Conservation (phyloP, 2,113 vertebrate species). For the Fregata magnificens region DNA sequence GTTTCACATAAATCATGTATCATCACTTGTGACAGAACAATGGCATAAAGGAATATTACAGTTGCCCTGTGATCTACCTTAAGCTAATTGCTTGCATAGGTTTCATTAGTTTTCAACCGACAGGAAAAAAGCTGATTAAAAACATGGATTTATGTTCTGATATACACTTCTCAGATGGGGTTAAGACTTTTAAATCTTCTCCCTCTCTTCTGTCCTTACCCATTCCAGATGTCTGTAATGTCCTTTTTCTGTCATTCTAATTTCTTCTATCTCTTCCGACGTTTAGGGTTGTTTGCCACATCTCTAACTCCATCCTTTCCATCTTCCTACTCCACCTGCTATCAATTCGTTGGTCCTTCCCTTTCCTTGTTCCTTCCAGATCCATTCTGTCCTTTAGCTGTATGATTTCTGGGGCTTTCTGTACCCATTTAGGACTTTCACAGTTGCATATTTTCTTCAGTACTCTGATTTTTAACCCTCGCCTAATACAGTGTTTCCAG, state of each 20-base stretch:
- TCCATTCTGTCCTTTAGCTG: neutral
- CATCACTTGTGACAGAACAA: neutral
- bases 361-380: neutral
- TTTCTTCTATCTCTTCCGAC: neutral
- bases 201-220: neutral
- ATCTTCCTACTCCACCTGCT: neutral
- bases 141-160: neutral
- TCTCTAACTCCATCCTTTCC: neutral
- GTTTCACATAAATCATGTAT: constrained; percentile 20
- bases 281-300: neutral
- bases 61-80: neutral
- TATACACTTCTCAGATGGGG: neutral
- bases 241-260: neutral
- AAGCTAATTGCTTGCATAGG: neutral
- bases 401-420: neutral
- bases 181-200: neutral
- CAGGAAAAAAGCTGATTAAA: neutral
- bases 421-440: neutral
- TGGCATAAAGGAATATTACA: neutral
- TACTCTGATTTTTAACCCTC: neutral
- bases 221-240: neutral
- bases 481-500: neutral
- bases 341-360: neutral
- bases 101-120: neutral
- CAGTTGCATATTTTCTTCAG: neutral